Evolutionary conservation across 2,797 vertebrate genomes (phyloP).

Genomic region (Chromis chromis): DNA sequence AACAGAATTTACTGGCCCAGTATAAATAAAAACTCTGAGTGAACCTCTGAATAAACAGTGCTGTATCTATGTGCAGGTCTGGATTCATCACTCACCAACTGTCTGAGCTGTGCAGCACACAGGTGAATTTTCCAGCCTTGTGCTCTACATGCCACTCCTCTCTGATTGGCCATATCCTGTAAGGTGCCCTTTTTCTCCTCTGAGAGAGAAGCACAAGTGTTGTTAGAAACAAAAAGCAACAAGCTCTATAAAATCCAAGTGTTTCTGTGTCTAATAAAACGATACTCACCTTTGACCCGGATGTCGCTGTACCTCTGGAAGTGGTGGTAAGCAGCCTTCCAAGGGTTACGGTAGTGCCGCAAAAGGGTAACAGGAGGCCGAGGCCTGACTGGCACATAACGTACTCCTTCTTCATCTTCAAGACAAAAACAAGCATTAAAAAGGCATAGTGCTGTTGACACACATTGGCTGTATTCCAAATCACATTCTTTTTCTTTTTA

Average conservation of each 20-base stretch:
- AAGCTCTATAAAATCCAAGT: not conserved
- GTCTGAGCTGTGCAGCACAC: constrained; percentile 95
- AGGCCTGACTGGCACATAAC: constrained; percentile 94
- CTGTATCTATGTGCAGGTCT: not conserved
- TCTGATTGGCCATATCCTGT: constrained; percentile 97
- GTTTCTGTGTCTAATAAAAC: not conserved
- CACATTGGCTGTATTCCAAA: not conserved
- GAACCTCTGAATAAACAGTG: not conserved
- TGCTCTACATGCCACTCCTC: constrained; percentile 95
- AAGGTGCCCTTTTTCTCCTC: constrained; percentile 97
- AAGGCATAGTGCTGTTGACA: not conserved
- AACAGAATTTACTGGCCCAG: not conserved
- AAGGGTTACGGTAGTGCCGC: constrained; percentile 96
- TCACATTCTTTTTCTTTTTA: no score
- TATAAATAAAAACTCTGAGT: not conserved
- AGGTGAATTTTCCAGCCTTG: constrained; percentile 99
- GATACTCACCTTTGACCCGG: constrained; percentile 93
- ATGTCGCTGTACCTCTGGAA: constrained; percentile 98
- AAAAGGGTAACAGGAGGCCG: constrained; percentile 94
- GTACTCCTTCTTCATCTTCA: constrained; percentile 96
- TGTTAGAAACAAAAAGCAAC: not conserved
- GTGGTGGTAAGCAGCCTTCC: constrained; percentile 99
- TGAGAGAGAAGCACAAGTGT: constrained; percentile 58
- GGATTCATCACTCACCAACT: constrained; percentile 88
- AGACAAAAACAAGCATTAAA: constrained; percentile 15